Percentiles rank a stretch among this genome's conserved stretches.
phyloP scores from a whole-genome alignment of 1,140 invertebrate species.

The Hypothenemus hampei region DNA sequence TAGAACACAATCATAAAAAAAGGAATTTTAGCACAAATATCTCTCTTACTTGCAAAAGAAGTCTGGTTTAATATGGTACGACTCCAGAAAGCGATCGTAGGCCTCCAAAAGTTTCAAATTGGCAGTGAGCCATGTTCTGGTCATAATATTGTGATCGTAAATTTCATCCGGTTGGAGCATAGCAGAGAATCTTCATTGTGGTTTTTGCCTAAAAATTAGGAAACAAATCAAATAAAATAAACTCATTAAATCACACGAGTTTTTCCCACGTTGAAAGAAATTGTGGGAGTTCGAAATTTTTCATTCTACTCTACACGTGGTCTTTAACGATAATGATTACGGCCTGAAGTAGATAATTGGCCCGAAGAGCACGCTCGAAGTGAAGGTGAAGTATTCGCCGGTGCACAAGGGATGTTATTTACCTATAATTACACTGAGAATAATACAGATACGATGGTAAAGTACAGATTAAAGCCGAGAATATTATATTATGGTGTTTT shows the following conservation, averaged over 20 bases:
- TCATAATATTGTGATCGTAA: slow-evolving; percentile 54
- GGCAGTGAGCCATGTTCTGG: slow-evolving; percentile 41
- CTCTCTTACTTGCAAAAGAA: slow-evolving; percentile 54
- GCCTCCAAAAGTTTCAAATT: slow-evolving; percentile 52
- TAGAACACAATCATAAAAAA: not conserved
- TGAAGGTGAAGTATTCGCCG: slow-evolving; percentile 21
- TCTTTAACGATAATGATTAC: slow-evolving; percentile 22
- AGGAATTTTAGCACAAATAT: not conserved
- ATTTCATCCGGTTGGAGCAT: slow-evolving; percentile 64
- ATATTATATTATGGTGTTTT: too few relatives aligned
- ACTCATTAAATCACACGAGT: not conserved
- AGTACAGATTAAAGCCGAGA: not conserved
- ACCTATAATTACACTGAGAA: slow-evolving; percentile 10
- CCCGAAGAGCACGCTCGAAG: slow-evolving; percentile 18
- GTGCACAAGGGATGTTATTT: slow-evolving; percentile 16
- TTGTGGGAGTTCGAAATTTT: slow-evolving; percentile 18
- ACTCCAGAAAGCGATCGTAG: slow-evolving; percentile 58
- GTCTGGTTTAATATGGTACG: slow-evolving; percentile 59
- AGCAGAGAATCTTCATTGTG: slow-evolving; percentile 1
- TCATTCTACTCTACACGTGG: slow-evolving; percentile 10
- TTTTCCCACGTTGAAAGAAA: slow-evolving; percentile 19
- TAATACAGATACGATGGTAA: slow-evolving; percentile 12
- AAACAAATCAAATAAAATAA: not conserved
- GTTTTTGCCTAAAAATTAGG: not conserved
- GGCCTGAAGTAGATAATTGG: slow-evolving; percentile 16